Conservation (phyloP, 2,113 vertebrate genomes). For the Orthonyx spaldingii region DNA sequence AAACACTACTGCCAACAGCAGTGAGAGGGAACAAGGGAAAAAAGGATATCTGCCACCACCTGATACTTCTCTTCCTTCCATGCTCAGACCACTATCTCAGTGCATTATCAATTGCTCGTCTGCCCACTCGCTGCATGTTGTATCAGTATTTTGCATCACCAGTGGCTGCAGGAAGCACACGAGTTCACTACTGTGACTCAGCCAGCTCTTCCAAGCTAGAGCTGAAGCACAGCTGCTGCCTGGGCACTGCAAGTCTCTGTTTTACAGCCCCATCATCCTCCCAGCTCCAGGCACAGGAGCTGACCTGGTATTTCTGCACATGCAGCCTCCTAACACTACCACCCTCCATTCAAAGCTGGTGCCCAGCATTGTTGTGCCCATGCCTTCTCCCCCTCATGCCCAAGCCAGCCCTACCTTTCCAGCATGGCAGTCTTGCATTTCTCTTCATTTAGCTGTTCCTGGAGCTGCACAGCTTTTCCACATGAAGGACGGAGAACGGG, state of each 20-base stretch:
- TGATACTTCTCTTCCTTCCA: background rate
- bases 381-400: background rate
- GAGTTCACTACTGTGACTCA: background rate
- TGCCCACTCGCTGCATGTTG: background rate
- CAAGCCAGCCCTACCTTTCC: constrained; percentile 78
- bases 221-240: background rate
- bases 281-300: background rate
- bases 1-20: background rate
- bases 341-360: background rate
- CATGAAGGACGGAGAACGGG: constrained; percentile 74
- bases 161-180: rapidly evolving
- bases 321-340: background rate
- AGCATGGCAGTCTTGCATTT: constrained; percentile 88
- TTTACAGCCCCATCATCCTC: background rate
- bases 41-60: background rate
- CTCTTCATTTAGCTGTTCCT: constrained; percentile 85
- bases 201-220: background rate
- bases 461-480: constrained; percentile 81
- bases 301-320: rapidly evolving
- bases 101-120: background rate
- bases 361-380: background rate
- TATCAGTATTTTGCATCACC: background rate
- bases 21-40: background rate
- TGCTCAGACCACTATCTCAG: background rate
- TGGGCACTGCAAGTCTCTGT: background rate